phyloP scores from a whole-genome alignment of 2,888 invertebrate species.

The Phasia obesa region DNA sequence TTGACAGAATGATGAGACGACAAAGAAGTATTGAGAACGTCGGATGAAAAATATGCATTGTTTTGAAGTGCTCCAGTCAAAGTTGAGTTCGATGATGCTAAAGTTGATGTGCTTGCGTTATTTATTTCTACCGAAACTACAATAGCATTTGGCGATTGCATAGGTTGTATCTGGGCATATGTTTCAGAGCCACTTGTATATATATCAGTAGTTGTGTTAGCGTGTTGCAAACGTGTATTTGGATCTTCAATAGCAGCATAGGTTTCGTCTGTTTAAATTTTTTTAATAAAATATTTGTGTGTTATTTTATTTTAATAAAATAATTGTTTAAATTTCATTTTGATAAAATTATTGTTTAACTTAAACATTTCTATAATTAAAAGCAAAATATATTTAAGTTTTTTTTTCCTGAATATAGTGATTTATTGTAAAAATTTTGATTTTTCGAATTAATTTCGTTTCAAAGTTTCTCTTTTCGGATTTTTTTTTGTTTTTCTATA shows the following conservation, averaged over 20 bases:
- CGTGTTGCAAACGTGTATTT: slow-evolving; percentile 77
- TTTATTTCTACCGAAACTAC: slow-evolving; percentile 82
- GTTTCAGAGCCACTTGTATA: slow-evolving; percentile 92
- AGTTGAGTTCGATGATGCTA: slow-evolving; percentile 51
- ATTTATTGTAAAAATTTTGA: no score
- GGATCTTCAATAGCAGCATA: slow-evolving; percentile 95
- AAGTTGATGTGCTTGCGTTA: slow-evolving; percentile 72
- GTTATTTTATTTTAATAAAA: slow-evolving; percentile 17
- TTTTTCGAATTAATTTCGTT: no score
- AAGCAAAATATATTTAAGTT: no score
- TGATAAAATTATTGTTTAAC: neutral
- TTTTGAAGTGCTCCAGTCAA: slow-evolving; percentile 48
- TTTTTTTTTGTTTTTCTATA: no score
- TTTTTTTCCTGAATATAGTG: no score
- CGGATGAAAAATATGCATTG: slow-evolving; percentile 49
- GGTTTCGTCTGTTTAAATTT: slow-evolving; percentile 88
- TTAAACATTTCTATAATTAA: no score
- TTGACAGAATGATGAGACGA: slow-evolving; percentile 57
- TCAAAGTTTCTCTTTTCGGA: no score
- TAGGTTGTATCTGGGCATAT: slow-evolving; percentile 91
- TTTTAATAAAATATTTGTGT: neutral
- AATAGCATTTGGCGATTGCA: slow-evolving; percentile 81
- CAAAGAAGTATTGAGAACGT: slow-evolving; percentile 43
- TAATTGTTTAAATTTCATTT: neutral
- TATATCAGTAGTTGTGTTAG: slow-evolving; percentile 84